These are phyloP conservation scores for Seriola quinqueradiata DNA, from an alignment of 2,113 vertebrate species.

Conservation along the genomic window DNA sequence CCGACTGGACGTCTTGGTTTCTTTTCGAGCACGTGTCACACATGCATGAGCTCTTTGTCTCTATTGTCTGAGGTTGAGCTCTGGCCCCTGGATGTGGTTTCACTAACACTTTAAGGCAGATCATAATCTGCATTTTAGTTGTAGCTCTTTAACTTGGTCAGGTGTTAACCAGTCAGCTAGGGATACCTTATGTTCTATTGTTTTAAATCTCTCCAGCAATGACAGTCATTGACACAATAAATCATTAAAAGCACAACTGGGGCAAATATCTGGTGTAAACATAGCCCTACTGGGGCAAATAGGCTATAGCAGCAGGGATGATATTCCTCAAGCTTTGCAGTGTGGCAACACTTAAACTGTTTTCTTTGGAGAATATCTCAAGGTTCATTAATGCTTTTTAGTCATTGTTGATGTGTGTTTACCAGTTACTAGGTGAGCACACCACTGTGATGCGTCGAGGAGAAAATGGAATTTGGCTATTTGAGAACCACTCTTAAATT, in stretches of 20 bases:
- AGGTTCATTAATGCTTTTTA: constrained; percentile 59
- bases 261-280: constrained; percentile 8
- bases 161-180: constrained; percentile 26
- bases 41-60: constrained; percentile 32
- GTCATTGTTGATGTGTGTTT: constrained; percentile 80
- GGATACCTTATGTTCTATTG: constrained; percentile 16
- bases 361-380: constrained; percentile 58
- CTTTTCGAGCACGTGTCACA: constrained; percentile 20
- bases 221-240: constrained; percentile 39
- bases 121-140: constrained; percentile 48
- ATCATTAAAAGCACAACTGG: constrained; percentile 5
- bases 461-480: constrained; percentile 76
- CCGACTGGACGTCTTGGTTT: constrained; percentile 27
- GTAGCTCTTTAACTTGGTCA: constrained; percentile 44
- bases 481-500: constrained; percentile 67
- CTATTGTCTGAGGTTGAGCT: constrained; percentile 45
- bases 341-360: constrained; percentile 50
- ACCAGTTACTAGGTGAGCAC: constrained; percentile 80
- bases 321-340: constrained; percentile 31
- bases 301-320: constrained; percentile 15
- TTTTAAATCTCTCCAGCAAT: constrained; percentile 7
- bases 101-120: constrained; percentile 53
- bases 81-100: constrained; percentile 42
- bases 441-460: constrained; percentile 61
- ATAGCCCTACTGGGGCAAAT: not conserved